Conservation (phyloP, 2,888 invertebrate genomes). For the Diloba caeruleocephala region DNA sequence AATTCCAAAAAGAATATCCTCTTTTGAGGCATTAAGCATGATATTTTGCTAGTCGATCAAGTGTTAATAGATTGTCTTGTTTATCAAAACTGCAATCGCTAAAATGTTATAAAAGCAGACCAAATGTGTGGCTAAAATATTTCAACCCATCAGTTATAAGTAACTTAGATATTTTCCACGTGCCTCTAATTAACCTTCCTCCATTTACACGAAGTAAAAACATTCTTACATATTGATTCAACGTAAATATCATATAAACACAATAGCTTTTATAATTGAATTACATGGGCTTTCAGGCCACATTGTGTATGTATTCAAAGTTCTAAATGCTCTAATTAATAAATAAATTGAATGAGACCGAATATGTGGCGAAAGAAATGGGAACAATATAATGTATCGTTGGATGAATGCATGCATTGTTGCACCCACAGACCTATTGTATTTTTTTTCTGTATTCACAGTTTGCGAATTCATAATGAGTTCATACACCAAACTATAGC, state of each 20-base stretch:
- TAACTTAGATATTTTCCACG: neutral
- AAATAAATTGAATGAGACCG: constrained; percentile 59
- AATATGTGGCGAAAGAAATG: constrained; percentile 51
- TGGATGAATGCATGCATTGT: constrained; percentile 74
- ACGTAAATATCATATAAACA: constrained; percentile 14
- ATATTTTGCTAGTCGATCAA: no score
- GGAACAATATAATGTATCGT: constrained; percentile 57
- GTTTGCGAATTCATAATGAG: constrained; percentile 69
- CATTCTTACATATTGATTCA: constrained; percentile 15
- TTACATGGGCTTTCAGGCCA: constrained; percentile 18
- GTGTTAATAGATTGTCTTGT: no score
- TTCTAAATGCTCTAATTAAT: constrained; percentile 52
- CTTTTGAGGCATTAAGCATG: no score
- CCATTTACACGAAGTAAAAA: constrained; percentile 3
- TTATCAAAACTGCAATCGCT: no score
- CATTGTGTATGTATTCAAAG: constrained; percentile 20
- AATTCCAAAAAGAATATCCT: no score
- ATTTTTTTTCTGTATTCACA: constrained; percentile 47
- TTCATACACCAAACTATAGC: constrained; percentile 30
- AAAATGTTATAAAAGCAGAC: no score
- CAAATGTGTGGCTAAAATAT: no score
- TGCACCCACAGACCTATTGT: constrained; percentile 68
- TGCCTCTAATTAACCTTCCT: neutral
- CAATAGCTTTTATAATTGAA: constrained; percentile 23
- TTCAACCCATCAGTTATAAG: no score